A percentile compares a stretch with the other conserved stretches of the same genome.
phyloP scores from a whole-genome alignment of 2,888 invertebrate species.

The Acronicta leporina region DNA sequence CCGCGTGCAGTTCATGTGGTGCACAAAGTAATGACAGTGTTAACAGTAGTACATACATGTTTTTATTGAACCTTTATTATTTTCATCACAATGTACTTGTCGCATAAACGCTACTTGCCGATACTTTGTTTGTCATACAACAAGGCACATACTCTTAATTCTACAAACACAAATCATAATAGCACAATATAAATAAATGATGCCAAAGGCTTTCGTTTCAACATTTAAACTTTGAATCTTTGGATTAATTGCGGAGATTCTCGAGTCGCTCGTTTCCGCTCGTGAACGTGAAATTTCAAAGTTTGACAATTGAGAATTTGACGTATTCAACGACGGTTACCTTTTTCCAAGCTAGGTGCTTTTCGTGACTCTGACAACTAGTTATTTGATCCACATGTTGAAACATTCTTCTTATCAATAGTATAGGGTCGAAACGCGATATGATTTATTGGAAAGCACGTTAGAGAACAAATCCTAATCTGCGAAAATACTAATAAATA shows the following conservation, averaged over 20 bases:
- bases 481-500: too few relatives aligned
- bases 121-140: conserved; percentile 41
- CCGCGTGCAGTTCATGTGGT: conserved; percentile 56
- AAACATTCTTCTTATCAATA: too few relatives aligned
- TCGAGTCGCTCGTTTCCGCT: conserved; percentile 40
- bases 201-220: conserved; percentile 14
- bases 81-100: conserved; percentile 54
- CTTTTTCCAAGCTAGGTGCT: conserved; percentile 24
- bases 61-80: conserved; percentile 43
- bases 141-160: conserved; percentile 35
- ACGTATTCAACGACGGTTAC: background rate
- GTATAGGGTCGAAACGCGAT: too few relatives aligned
- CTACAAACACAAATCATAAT: conserved; percentile 25
- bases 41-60: conserved; percentile 62
- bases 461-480: too few relatives aligned
- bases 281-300: conserved; percentile 28
- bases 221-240: conserved; percentile 36
- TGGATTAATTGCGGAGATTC: conserved; percentile 32
- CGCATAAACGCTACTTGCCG: conserved; percentile 19
- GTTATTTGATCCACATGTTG: conserved; percentile 19
- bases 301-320: background rate
- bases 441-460: too few relatives aligned
- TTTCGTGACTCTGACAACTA: conserved; percentile 4
- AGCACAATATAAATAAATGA: conserved; percentile 14
- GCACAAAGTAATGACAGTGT: conserved; percentile 75